Base-by-base conservation (phyloP, 2,113 vertebrate genomes). In the Sinocyclocheilus anophthalmus region DNA sequence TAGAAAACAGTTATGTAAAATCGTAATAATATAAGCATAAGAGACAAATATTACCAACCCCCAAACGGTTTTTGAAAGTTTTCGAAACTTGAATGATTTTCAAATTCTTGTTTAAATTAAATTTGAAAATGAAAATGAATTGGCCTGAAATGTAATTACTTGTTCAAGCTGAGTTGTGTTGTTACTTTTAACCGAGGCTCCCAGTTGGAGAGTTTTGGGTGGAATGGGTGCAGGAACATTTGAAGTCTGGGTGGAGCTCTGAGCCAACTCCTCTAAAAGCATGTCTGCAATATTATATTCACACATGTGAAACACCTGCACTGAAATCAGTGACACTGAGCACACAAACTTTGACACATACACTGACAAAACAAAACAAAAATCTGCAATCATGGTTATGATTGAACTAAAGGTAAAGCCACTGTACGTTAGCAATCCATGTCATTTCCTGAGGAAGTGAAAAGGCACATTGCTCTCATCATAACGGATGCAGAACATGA, bases 201-300 rank as follows among this genome's bases (percentile, higher is more conserved):
- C 4, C 59, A 67, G 1, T 61, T 78, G 39, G 3, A 70, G 86
- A 16, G 30, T 76, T 78, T 73, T 57, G 24, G 79, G 87, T 69
- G 85, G 16, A 30, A 79, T 85, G 18, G 13, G 2, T 18, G 70
- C 77, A 9, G 45, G 45, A 48, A 48, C 45, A 48, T 48, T 48
- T 48, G 22, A 20, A 16, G 45, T 48, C 18, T n/a, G 24, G 7
- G 55, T 33, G 10, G 91, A 18, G 78, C 59, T 91, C n/a, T 89
- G 24, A 22, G 91, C 91, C 78, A 95, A 79, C 84, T 95, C 93
- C 61, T 93, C 91, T 61, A 95, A 81, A 63, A 95, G 91, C 83
- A 92, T 76, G 89, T 95, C 95, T 95, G 88, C 20, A 2, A 73
- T 11, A 78, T 0, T 45, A 37, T 39, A 24, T 72, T 26, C 33